Evolutionary conservation across 2,888 invertebrate species (phyloP).

Genomic region (Clunio marinus): DNA sequence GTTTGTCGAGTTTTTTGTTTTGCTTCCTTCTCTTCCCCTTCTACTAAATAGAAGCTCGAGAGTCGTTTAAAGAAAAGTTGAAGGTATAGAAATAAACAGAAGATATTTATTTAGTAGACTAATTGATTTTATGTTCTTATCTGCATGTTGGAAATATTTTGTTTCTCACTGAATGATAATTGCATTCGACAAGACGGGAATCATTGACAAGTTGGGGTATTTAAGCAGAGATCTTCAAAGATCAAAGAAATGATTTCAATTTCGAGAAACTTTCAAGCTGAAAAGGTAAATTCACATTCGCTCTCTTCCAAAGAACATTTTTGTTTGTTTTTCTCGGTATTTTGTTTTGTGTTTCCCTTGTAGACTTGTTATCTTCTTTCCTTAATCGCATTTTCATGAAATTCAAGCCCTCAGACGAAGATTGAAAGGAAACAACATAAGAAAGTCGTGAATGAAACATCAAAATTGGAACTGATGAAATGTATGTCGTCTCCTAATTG

Average conservation of each 20-base stretch:
- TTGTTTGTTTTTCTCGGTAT: conserved; percentile 31
- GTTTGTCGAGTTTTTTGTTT: conserved; percentile 19
- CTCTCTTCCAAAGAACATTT: no score
- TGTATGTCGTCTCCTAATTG: conserved; percentile 12
- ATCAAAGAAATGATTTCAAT: no score
- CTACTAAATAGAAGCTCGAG: background rate
- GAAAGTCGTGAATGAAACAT: background rate
- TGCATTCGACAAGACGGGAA: no score
- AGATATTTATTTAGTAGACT: background rate
- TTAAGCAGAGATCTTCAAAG: no score
- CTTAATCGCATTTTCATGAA: conserved; percentile 19
- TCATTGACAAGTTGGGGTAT: no score
- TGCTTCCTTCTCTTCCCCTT: background rate
- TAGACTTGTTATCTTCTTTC: conserved; percentile 12
- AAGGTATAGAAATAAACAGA: background rate
- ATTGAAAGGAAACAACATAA: background rate
- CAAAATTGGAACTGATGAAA: background rate
- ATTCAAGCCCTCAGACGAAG: background rate
- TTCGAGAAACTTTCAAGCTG: no score
- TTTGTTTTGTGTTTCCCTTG: background rate
- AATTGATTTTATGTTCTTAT: conserved; percentile 20
- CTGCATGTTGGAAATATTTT: background rate
- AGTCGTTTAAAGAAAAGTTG: background rate
- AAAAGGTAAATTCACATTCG: no score
- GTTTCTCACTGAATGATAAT: background rate